Conservation (phyloP, 2,113 vertebrate genomes). For the Copsychus sechellarum region DNA sequence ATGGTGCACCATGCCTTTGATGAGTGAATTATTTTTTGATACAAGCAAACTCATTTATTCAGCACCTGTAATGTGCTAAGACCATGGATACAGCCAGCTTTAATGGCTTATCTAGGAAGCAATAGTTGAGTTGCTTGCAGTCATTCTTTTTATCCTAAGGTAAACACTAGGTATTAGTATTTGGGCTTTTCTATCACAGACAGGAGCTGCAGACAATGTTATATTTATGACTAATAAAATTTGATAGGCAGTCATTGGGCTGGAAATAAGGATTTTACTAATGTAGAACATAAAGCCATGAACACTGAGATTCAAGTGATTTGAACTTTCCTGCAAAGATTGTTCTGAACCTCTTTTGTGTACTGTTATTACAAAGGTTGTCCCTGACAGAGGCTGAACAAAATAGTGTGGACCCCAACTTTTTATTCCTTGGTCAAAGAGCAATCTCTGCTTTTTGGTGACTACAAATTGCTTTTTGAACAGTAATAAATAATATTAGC, state of each 20-base stretch:
- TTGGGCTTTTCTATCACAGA: neutral
- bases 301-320: neutral
- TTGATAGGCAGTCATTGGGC: neutral
- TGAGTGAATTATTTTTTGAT: neutral
- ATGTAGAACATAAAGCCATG: neutral
- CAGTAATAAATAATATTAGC: neutral
- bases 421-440: neutral
- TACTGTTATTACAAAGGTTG: fast-evolving
- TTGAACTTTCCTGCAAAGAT: neutral
- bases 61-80: neutral
- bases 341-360: neutral
- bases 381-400: neutral
- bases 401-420: neutral
- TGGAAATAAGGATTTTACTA: neutral
- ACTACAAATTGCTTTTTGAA: neutral
- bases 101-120: neutral
- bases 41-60: neutral
- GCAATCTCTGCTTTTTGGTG: neutral
- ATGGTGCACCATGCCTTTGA: neutral
- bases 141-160: neutral
- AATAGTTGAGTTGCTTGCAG: neutral
- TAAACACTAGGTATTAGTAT: neutral
- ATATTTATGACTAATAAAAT: neutral
- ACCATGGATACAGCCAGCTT: neutral
- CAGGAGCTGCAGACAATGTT: neutral